Percentiles rank a stretch among this genome's conserved stretches.
phyloP scores from a whole-genome alignment of 2,888 invertebrate genomes.

The Tupiocoris notatus region DNA sequence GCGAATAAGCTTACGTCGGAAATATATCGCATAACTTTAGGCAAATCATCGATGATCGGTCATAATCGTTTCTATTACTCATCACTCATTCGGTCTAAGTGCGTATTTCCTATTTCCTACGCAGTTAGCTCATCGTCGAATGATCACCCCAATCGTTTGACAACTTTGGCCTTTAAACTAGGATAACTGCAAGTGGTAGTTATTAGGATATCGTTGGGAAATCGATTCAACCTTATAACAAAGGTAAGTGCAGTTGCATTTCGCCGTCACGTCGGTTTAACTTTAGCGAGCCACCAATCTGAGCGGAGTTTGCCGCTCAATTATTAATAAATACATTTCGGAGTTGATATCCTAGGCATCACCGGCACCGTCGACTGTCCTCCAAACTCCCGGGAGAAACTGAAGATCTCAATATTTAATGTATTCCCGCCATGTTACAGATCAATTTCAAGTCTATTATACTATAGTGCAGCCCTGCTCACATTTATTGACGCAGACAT shows the following conservation, averaged over 20 bases:
- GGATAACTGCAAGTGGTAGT: not conserved
- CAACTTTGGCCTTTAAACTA: not conserved
- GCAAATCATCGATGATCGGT: too few species aligned
- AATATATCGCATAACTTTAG: too few species aligned
- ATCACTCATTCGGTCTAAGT: too few species aligned
- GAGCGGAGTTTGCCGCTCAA: slow-evolving; percentile 6
- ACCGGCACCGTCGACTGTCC: slow-evolving; percentile 3
- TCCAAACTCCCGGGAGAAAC: slow-evolving; percentile 26
- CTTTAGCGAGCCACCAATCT: not conserved
- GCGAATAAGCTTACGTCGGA: too few species aligned
- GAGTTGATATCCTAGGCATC: slow-evolving; percentile 30
- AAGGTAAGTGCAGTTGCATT: not conserved
- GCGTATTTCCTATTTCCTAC: too few species aligned
- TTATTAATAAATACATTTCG: slow-evolving; percentile 27
- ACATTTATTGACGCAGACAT: not conserved
- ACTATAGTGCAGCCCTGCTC: not conserved
- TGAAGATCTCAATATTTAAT: slow-evolving; percentile 21
- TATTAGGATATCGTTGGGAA: not conserved
- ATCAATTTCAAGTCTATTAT: slow-evolving; percentile 23
- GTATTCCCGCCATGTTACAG: slow-evolving; percentile 28
- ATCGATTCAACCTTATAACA: not conserved
- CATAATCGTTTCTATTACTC: too few species aligned
- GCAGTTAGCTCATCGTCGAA: too few species aligned
- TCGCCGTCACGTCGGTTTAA: not conserved
- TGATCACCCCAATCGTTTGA: too few species aligned